Evolutionary conservation across 1,140 invertebrate species (phyloP).

Genomic region (Euura lappo): DNA sequence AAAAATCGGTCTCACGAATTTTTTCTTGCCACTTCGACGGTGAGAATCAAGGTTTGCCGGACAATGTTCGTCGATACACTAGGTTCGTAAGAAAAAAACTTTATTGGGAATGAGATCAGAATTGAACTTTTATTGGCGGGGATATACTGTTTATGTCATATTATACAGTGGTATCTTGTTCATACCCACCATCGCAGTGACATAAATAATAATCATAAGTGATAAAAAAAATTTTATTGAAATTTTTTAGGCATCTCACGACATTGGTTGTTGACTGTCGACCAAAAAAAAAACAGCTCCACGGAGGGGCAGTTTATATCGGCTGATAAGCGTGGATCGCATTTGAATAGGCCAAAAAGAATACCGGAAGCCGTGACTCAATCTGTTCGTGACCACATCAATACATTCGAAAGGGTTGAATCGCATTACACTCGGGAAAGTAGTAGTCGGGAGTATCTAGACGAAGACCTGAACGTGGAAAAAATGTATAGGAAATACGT

Average conservation of each 20-base stretch:
- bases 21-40: slow-evolving; percentile 16
- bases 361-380: slow-evolving; percentile 16
- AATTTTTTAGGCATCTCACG: not conserved
- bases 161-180: not conserved
- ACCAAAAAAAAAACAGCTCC: slow-evolving; percentile 8
- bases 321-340: slow-evolving; percentile 16
- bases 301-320: slow-evolving; percentile 16
- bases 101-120: not conserved
- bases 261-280: not conserved
- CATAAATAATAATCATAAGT: not conserved
- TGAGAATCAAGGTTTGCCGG: slow-evolving; percentile 12
- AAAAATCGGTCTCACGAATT: slow-evolving; percentile 9
- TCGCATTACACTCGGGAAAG: slow-evolving; percentile 17
- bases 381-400: slow-evolving; percentile 16
- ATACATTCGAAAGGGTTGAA: slow-evolving; percentile 17
- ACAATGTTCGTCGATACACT: slow-evolving; percentile 17
- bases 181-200: not conserved
- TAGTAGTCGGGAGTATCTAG: slow-evolving; percentile 17
- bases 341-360: slow-evolving; percentile 18
- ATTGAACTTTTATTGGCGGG: not conserved
- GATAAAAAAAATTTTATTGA: not conserved
- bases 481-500: slow-evolving; percentile 19
- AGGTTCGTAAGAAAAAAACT: slow-evolving; percentile 15
- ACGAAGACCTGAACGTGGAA: slow-evolving; percentile 13
- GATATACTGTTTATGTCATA: slow-evolving; percentile 9